phyloP scores from a whole-genome alignment of 2,113 vertebrate genomes.

The Sinocyclocheilus anshuiensis region DNA sequence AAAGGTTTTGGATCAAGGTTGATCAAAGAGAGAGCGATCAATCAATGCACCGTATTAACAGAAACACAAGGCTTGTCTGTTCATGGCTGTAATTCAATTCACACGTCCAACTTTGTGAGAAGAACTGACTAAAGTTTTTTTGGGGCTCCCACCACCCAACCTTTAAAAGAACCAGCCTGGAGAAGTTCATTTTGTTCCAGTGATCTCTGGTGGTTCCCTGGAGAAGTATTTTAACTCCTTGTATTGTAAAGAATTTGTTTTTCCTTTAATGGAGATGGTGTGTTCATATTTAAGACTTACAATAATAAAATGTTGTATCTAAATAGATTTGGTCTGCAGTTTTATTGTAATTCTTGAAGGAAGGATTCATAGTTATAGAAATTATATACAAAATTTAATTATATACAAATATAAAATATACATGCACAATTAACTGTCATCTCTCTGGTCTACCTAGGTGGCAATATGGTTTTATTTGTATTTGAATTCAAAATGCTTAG shows the following conservation, averaged over 20 bases:
- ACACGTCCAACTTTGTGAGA: conserved; percentile 9
- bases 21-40: not conserved
- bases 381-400: too few species aligned
- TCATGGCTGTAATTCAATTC: conserved; percentile 41
- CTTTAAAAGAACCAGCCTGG: conserved; percentile 12
- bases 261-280: conserved; percentile 77
- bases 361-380: too few species aligned
- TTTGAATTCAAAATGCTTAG: not conserved
- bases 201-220: conserved; percentile 29
- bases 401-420: too few species aligned
- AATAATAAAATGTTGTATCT: conserved; percentile 80
- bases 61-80: conserved; percentile 51
- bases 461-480: not conserved
- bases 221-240: conserved; percentile 62
- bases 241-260: conserved; percentile 76
- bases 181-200: not conserved
- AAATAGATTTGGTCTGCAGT: conserved; percentile 52
- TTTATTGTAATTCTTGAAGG: conserved; percentile 15
- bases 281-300: conserved; percentile 81
- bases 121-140: not conserved
- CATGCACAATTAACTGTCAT: too few species aligned
- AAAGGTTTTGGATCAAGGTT: conserved; percentile 3
- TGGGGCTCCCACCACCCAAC: not conserved
- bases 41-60: conserved; percentile 30
- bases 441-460: too few species aligned